Conservation (phyloP, 2,113 vertebrate genomes). For the Bos indicus region DNA sequence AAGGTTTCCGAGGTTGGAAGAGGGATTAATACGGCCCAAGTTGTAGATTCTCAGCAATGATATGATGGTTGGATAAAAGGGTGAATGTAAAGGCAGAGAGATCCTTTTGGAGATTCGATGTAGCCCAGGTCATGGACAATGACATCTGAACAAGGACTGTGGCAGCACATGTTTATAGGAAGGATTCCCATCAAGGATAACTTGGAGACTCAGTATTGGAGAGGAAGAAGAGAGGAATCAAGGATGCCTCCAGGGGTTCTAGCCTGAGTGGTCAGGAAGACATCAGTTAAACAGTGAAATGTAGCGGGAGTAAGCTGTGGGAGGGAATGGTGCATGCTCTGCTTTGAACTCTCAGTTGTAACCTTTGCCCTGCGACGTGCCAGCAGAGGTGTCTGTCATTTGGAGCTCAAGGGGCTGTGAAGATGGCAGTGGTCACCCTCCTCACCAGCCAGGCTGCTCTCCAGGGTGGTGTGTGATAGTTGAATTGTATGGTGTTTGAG, state of each 20-base stretch:
- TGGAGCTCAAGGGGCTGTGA: background rate
- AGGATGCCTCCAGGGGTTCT: background rate
- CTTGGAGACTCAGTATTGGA: background rate
- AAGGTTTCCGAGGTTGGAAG: rapidly evolving
- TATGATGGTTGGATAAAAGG: background rate
- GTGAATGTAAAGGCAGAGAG: background rate
- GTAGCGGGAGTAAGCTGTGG: background rate
- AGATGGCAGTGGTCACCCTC: rapidly evolving
- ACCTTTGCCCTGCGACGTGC: background rate
- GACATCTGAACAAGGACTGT: background rate
- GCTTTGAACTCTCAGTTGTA: background rate
- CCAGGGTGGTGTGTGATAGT: background rate
- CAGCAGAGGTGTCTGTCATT: background rate
- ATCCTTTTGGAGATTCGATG: background rate
- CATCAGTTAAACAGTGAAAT: background rate
- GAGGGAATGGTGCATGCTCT: too few species aligned
- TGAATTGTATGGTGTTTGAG: background rate
- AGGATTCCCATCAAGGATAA: background rate
- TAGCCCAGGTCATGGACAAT: background rate
- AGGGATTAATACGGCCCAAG: background rate
- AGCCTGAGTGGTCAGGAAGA: background rate
- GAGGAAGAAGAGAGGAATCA: background rate
- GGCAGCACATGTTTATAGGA: background rate
- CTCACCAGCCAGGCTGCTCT: background rate
- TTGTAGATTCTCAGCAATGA: background rate